phyloP scores from a whole-genome alignment of 2,113 vertebrate genomes.

The Upupa epops region DNA sequence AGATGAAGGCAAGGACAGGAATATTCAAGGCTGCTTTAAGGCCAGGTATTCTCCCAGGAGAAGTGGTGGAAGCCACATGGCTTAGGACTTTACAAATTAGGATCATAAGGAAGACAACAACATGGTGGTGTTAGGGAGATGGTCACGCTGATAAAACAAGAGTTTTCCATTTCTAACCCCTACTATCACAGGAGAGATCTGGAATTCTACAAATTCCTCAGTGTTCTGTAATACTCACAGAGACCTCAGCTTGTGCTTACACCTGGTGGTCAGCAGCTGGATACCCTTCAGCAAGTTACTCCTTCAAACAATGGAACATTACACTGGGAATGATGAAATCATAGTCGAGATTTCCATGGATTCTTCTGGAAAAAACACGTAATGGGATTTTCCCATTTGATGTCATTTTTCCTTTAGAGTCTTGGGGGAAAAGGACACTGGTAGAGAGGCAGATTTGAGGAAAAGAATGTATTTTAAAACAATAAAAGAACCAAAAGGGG shows the following conservation, averaged over 20 bases:
- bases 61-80: not conserved
- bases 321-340: constrained; percentile 49
- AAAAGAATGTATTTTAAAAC: constrained; percentile 5
- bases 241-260: constrained; percentile 49
- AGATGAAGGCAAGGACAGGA: constrained; percentile 21
- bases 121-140: constrained; percentile 2
- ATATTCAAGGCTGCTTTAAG: not conserved
- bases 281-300: constrained; percentile 6
- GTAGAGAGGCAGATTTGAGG: not conserved
- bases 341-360: constrained; percentile 58
- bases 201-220: constrained; percentile 39
- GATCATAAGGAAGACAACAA: not conserved
- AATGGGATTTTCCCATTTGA: constrained; percentile 51
- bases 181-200: not conserved
- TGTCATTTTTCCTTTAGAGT: constrained; percentile 58
- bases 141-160: not conserved
- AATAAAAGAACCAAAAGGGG: not conserved
- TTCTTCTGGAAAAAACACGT: constrained; percentile 59
- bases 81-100: constrained; percentile 9
- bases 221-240: constrained; percentile 2
- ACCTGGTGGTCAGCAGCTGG: not conserved
- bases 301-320: constrained; percentile 45
- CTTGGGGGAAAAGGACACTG: not conserved
- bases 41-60: not conserved
- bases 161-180: constrained; percentile 45